These are phyloP conservation scores for Peromyscus melanophrys DNA, from an alignment of 2,797 vertebrate genomes.

Conservation along the genomic window DNA sequence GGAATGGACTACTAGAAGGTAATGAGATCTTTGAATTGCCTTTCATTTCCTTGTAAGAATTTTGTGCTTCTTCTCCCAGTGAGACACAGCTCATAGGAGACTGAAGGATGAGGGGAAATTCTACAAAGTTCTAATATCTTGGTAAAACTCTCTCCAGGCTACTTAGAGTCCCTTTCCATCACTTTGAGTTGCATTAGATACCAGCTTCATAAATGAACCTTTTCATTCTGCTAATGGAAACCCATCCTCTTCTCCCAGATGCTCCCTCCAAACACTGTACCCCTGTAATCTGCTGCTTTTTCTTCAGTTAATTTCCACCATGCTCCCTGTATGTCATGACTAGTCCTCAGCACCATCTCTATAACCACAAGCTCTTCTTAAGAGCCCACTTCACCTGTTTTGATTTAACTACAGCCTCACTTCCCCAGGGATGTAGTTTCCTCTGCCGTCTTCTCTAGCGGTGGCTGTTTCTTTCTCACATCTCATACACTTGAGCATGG, in stretches of 20 bases:
- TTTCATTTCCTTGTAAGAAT: neutral
- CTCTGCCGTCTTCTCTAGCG: neutral
- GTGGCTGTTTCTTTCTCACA: neutral
- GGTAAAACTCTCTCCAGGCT: neutral
- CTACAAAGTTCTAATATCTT: neutral
- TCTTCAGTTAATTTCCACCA: neutral
- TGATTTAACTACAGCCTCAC: neutral
- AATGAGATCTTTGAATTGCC: neutral
- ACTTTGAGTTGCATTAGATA: neutral
- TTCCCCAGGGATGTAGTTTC: neutral
- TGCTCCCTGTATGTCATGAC: neutral
- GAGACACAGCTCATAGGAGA: neutral
- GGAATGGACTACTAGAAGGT: neutral
- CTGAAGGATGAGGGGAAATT: neutral
- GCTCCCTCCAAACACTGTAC: neutral
- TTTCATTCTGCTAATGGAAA: neutral
- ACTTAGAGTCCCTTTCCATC: neutral
- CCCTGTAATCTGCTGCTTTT: neutral
- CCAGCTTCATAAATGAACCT: neutral
- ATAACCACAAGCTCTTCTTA: neutral
- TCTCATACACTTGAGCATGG: neutral
- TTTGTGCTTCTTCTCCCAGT: neutral
- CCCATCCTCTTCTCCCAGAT: neutral
- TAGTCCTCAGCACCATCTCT: neutral
- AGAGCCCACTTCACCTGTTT: neutral